phyloP scores from a whole-genome alignment of 2,888 invertebrate genomes.

The Lasioglossum pauxillum region DNA sequence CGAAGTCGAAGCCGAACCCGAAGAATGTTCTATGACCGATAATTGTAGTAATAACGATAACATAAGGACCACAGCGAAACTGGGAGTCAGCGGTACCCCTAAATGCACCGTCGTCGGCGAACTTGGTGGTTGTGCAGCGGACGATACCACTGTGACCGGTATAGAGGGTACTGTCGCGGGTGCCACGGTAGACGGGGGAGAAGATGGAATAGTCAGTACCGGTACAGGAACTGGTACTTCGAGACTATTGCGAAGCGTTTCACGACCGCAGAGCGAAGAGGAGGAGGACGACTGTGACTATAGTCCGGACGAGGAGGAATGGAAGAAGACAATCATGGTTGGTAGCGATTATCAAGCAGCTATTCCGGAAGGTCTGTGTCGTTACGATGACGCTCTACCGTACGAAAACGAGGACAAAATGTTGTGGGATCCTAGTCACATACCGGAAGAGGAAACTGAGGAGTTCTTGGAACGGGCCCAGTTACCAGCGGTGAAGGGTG shows the following conservation, averaged over 20 bases:
- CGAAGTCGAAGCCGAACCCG: constrained; percentile 40
- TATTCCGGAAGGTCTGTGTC: constrained; percentile 95
- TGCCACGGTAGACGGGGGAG: constrained; percentile 64
- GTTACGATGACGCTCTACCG: constrained; percentile 96
- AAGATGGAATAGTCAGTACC: constrained; percentile 72
- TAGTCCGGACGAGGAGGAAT: constrained; percentile 94
- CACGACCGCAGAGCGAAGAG: constrained; percentile 91
- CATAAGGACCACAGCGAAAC: constrained; percentile 40
- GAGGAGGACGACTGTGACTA: constrained; percentile 94
- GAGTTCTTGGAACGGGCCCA: constrained; percentile 90
- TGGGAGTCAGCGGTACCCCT: constrained; percentile 28
- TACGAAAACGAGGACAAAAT: constrained; percentile 98
- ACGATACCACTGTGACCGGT: constrained; percentile 45
- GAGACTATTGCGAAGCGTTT: constrained; percentile 85
- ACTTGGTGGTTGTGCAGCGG: constrained; percentile 37
- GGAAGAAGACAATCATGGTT: constrained; percentile 98
- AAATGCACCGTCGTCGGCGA: constrained; percentile 50
- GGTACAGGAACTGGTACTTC: constrained; percentile 81
- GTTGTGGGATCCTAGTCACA: constrained; percentile 94
- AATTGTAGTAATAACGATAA: constrained; percentile 56
- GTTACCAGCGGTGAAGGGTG: constrained; percentile 81
- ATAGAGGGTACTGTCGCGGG: constrained; percentile 52
- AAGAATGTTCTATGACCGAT: constrained; percentile 64
- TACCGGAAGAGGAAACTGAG: constrained; percentile 91
- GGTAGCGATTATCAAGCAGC: constrained; percentile 97